Conservation (phyloP, 1,140 invertebrate species). For the Hetaerina americana region DNA sequence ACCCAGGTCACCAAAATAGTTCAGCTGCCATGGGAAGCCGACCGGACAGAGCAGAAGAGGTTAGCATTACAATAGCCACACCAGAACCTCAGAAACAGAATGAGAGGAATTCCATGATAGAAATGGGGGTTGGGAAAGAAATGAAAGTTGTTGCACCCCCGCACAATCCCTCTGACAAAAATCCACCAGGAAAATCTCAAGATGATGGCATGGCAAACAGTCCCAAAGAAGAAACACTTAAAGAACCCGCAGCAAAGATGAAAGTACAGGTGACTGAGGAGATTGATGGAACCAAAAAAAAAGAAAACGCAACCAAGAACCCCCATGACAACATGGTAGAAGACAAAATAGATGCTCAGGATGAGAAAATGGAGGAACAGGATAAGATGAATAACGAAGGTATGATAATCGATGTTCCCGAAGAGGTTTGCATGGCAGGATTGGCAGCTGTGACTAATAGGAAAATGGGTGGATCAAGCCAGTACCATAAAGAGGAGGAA, state of each 20-base stretch:
- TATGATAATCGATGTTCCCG: constrained; percentile 35
- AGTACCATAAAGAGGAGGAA: background rate
- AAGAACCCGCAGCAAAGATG: constrained; percentile 5
- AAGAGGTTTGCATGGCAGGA: constrained; percentile 54
- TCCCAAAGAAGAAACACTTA: too few species aligned
- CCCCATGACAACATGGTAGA: constrained; percentile 11
- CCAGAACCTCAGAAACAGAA: constrained; percentile 6
- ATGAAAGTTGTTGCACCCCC: too few species aligned
- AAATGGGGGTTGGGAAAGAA: background rate
- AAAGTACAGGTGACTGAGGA: constrained; percentile 11
- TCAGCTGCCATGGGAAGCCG: background rate
- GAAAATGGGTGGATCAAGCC: constrained; percentile 23
- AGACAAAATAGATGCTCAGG: too few species aligned
- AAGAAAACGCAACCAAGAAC: constrained; percentile 14
- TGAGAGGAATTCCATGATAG: constrained; percentile 2
- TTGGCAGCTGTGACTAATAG: constrained; percentile 50
- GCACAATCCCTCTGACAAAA: background rate
- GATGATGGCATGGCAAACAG: too few species aligned
- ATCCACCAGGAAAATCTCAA: too few species aligned
- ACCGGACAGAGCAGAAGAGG: too few species aligned
- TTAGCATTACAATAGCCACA: background rate
- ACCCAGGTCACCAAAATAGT: constrained; percentile 3
- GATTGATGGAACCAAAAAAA: constrained; percentile 10
- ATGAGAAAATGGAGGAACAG: constrained; percentile 11
- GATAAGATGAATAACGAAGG: constrained; percentile 17